phyloP scores from a whole-genome alignment of 2,888 invertebrate genomes.

The Synergus japonicus region DNA sequence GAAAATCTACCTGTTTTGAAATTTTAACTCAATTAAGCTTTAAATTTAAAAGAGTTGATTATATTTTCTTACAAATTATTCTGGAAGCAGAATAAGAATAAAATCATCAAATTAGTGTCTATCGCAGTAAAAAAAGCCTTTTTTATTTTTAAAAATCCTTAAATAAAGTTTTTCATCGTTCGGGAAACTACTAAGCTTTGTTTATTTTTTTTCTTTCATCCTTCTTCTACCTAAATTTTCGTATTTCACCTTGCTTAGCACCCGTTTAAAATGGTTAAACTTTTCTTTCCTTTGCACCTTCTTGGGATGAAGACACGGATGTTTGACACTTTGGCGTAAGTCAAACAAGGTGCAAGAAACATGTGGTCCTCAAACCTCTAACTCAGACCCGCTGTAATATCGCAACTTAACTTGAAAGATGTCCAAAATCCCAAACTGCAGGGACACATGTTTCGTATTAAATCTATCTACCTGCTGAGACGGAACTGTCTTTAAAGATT shows the following conservation, averaged over 20 bases:
- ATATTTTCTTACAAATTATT: neutral
- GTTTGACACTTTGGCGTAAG: slow-evolving; percentile 2
- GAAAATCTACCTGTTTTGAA: neutral
- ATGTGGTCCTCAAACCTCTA: slow-evolving; percentile 4
- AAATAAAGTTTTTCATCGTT: neutral
- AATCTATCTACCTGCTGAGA: slow-evolving; percentile 64
- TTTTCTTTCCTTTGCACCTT: neutral
- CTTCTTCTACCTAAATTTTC: slow-evolving; percentile 17
- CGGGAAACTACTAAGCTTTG: slow-evolving; percentile 1
- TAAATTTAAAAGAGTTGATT: neutral
- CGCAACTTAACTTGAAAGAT: slow-evolving; percentile 7
- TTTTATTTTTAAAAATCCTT: neutral
- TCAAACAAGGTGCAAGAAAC: slow-evolving; percentile 7
- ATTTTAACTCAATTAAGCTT: neutral
- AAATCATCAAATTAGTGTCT: neutral
- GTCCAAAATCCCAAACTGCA: slow-evolving; percentile 29
- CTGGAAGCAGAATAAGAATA: neutral
- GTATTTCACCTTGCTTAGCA: slow-evolving; percentile 8
- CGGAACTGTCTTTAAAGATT: slow-evolving; percentile 15
- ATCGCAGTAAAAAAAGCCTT: neutral
- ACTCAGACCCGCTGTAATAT: neutral
- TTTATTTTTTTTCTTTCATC: slow-evolving; percentile 20
- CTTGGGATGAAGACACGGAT: neutral
- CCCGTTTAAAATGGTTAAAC: slow-evolving; percentile 12
- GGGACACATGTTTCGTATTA: slow-evolving; percentile 70